Evolutionary conservation across 2,888 invertebrate genomes (phyloP), one percentile per base, ranked within the genome.

Genomic region (Chironomus tentans): DNA sequence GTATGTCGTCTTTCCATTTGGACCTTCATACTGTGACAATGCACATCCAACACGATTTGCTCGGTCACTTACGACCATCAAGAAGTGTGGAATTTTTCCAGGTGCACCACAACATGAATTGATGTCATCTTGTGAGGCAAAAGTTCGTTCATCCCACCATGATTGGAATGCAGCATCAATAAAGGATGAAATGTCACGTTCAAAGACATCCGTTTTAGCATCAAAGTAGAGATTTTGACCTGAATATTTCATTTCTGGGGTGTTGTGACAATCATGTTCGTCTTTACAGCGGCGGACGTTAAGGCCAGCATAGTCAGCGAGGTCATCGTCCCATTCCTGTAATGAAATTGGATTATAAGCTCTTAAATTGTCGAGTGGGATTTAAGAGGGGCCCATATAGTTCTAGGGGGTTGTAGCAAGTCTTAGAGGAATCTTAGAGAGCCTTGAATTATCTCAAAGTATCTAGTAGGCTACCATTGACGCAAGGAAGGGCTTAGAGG

Each of bases 231-330:
- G 10, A 48, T 70, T 70, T n/a, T 70, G 70, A 13, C 70, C 70
- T 12, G 70, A 70, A 70, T 70, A 70, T 50, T 22, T 70, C 47
- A 47, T 47, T 48, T 70, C 21, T 12, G 70, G 70, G 0, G 70
- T 70, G 70, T 70, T 70, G 47, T 70, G 70, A 13, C 70, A 70
- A 48, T 70, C 70, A 5, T 70, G 70, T 12, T 70, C 48, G 22
- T 47, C 47, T 10, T 10, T 21, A 22, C 70, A 70, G 3, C 70
- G 70, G 2, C 70, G 46, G 1, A 70, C 70, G 13, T 70, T 70
- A 0, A 70, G 22, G 6, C 70, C 47, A 15, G 70, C 70, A 13
- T 70, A 70, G 18, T 70, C 70, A 21, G 70, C 70, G 3, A 70
- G 70, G 2, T 70, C 70, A 21, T 70, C 47, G n/a, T 70, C 18